phyloP scores from a whole-genome alignment of 2,797 vertebrate genomes.

The Amblyraja radiata region DNA sequence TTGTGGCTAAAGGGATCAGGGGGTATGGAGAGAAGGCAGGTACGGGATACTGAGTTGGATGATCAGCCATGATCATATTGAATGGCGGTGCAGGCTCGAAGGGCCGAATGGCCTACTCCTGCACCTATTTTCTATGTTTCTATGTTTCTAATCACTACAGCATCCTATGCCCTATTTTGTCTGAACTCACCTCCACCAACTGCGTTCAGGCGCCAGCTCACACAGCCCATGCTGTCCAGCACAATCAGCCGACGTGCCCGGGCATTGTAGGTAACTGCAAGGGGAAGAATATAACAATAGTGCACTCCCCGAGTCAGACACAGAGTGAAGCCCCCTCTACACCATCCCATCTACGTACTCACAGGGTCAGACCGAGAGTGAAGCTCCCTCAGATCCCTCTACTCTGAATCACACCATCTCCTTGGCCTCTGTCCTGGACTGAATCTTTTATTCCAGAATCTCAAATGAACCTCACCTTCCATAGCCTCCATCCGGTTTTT shows the following conservation, averaged over 20 bases:
- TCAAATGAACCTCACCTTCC: constrained; percentile 14
- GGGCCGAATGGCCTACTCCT: too few species aligned
- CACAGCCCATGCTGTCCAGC: constrained; percentile 39
- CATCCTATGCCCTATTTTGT: too few species aligned
- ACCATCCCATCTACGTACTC: too few species aligned
- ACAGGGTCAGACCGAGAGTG: neutral
- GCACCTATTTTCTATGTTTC: too few species aligned
- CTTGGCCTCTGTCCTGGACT: neutral
- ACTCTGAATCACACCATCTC: neutral
- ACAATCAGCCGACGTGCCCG: constrained; percentile 41
- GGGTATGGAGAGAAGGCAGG: too few species aligned
- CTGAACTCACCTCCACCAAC: constrained; percentile 18
- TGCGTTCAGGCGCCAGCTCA: constrained; percentile 42
- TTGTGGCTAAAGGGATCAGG: too few species aligned
- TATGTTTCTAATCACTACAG: too few species aligned
- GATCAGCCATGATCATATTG: too few species aligned
- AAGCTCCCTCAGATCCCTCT: neutral
- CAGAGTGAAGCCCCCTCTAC: neutral
- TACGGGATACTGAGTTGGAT: too few species aligned
- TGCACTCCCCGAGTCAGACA: too few species aligned
- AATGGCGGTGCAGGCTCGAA: too few species aligned
- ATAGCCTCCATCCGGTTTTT: neutral
- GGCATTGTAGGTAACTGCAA: constrained; percentile 38
- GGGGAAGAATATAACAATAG: too few species aligned
- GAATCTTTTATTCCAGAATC: neutral